Evolutionary conservation across 2,113 vertebrate species (phyloP).

Genomic region (Gnathonemus echidnorhynchus): DNA sequence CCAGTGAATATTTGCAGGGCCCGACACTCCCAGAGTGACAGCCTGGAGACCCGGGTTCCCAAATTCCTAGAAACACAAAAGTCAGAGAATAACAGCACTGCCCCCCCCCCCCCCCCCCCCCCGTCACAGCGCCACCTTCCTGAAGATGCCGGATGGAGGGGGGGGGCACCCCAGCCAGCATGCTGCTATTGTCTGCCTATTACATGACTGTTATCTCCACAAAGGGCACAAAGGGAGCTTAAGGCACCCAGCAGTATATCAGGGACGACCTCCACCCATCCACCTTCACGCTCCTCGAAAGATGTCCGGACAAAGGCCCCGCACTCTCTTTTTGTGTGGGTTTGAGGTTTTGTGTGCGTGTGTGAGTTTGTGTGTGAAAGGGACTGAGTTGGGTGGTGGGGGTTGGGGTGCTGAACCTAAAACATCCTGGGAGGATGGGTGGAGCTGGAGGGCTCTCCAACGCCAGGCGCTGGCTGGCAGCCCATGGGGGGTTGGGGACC

Average conservation of each 20-base stretch:
- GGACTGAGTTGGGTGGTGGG: not conserved
- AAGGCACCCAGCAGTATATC: constrained; percentile 34
- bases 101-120: not conserved
- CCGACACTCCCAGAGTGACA: constrained; percentile 10
- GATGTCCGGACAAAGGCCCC: constrained; percentile 41
- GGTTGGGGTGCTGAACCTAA: not conserved
- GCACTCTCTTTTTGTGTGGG: constrained; percentile 25
- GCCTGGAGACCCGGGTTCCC: not conserved
- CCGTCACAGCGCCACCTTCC: constrained; percentile 26
- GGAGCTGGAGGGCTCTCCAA: not conserved
- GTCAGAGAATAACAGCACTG: not conserved
- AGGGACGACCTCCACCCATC: constrained; percentile 25
- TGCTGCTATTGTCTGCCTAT: constrained; percentile 35
- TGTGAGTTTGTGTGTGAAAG: constrained; percentile 6
- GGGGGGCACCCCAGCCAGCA: not conserved
- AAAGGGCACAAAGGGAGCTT: constrained; percentile 25
- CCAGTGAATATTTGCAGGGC: not conserved
- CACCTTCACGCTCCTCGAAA: constrained; percentile 26
- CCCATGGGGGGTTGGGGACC: not conserved
- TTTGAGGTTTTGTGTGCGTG: not conserved
- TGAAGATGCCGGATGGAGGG: not conserved
- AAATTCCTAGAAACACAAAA: not conserved
- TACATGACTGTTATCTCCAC: constrained; percentile 36
- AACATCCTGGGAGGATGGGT: not conserved
- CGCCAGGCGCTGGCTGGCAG: not conserved